Conservation (phyloP, 2,113 vertebrate genomes). For the Promerops cafer region DNA sequence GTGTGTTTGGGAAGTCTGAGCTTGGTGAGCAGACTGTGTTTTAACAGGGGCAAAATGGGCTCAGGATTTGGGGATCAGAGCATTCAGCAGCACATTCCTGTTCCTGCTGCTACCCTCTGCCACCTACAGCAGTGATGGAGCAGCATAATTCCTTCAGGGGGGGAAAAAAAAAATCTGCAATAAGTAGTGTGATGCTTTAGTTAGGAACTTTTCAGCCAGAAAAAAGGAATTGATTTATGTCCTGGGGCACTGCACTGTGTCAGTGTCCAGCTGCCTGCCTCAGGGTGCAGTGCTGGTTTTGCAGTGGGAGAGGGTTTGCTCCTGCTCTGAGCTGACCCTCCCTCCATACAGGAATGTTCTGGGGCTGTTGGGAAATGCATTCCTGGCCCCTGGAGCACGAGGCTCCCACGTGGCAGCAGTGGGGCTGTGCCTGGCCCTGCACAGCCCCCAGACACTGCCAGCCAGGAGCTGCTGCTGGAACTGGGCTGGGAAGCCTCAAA, state of each 20-base stretch:
- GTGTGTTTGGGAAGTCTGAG: not conserved
- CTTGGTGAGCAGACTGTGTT: not conserved
- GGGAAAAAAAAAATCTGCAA: fast-evolving
- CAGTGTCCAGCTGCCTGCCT: not conserved
- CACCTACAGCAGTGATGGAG: fast-evolving
- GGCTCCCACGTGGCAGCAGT: not conserved
- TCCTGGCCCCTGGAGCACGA: fast-evolving
- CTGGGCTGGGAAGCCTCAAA: not conserved
- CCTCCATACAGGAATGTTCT: not conserved
- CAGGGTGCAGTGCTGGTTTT: not conserved
- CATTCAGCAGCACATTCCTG: not conserved
- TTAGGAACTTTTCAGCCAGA: not conserved
- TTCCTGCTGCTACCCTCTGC: not conserved
- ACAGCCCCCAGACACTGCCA: not conserved
- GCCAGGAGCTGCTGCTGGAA: not conserved
- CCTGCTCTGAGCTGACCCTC: not conserved
- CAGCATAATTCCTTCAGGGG: not conserved
- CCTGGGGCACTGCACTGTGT: not conserved
- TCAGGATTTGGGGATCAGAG: not conserved
- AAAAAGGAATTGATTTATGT: not conserved
- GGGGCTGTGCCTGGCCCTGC: not conserved
- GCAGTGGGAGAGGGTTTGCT: not conserved
- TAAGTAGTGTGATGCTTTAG: not conserved
- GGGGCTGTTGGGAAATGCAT: not conserved
- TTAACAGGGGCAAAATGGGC: not conserved